A percentile compares a stretch with the other conserved stretches of the same genome.
Conservation (phyloP, 2,888 invertebrate genomes). For the Sisyra terminalis region DNA sequence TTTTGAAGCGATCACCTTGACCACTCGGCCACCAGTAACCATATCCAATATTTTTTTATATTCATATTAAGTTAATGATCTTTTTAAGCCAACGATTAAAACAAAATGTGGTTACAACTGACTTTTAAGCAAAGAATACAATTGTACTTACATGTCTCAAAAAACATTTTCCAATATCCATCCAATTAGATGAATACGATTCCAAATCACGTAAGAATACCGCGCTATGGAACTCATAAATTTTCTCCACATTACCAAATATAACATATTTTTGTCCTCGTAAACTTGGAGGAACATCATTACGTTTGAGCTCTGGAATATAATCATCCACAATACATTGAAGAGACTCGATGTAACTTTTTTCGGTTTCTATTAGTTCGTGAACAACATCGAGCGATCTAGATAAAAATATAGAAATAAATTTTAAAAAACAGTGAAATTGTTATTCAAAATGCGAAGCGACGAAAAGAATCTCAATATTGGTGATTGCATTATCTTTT, state of each 20-base stretch:
- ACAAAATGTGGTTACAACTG: no score
- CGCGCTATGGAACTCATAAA: constrained; percentile 8
- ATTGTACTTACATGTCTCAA: constrained; percentile 5
- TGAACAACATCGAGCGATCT: constrained; percentile 5
- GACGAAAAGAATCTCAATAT: no score
- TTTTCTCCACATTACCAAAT: constrained; percentile 9
- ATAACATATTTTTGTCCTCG: constrained; percentile 7
- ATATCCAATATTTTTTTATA: no score
- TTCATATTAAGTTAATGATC: no score
- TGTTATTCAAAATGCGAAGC: not conserved
- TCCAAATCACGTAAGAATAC: constrained; percentile 5
- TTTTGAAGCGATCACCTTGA: no score
- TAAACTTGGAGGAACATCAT: constrained; percentile 5
- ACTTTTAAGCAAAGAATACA: no score
- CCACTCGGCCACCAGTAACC: no score
- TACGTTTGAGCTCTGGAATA: constrained; percentile 7
- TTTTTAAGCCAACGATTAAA: no score
- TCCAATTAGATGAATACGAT: not conserved
- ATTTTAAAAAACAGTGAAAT: no score
- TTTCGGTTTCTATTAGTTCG: constrained; percentile 7
- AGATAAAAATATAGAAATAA: not conserved
- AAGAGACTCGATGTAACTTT: constrained; percentile 5
- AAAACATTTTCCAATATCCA: constrained; percentile 7
- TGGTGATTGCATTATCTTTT: no score
- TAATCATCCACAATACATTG: constrained; percentile 7